Evolutionary conservation across 1,140 invertebrate species (phyloP).

Genomic region (Nymphalis io): DNA sequence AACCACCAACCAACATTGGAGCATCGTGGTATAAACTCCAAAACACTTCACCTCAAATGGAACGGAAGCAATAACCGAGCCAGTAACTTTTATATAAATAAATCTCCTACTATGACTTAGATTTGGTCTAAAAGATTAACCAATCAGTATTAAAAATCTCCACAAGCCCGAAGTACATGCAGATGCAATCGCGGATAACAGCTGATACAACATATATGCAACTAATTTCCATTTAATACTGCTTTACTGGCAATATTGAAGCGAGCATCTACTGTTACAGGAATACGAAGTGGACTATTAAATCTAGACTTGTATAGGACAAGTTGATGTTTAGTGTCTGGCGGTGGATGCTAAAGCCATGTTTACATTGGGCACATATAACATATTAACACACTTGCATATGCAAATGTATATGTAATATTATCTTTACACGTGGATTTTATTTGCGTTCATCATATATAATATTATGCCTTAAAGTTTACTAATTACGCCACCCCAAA

Average conservation of each 20-base stretch:
- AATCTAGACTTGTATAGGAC: slow-evolving; percentile 36
- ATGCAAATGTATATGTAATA: background rate
- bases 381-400: background rate
- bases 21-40: too few relatives aligned
- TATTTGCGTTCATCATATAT: too few relatives aligned
- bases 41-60: too few relatives aligned
- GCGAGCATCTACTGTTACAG: slow-evolving; percentile 30
- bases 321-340: slow-evolving; percentile 32
- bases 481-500: too few relatives aligned
- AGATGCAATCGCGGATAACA: background rate
- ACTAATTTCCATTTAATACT: slow-evolving; percentile 28
- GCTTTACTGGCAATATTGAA: slow-evolving; percentile 31
- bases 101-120: too few relatives aligned
- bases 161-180: too few relatives aligned
- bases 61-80: too few relatives aligned
- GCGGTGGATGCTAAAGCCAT: slow-evolving; percentile 4
- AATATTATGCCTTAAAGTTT: too few relatives aligned
- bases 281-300: slow-evolving; percentile 45
- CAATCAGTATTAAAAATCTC: too few relatives aligned
- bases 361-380: background rate
- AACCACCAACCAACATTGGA: too few relatives aligned
- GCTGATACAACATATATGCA: slow-evolving; percentile 1
- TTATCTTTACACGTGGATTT: background rate
- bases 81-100: too few relatives aligned
- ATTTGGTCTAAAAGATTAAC: too few relatives aligned